Evolutionary conservation across 2,888 invertebrate genomes (phyloP), one percentile per base, ranked within the genome.

Genomic region (Acheta domesticus): DNA sequence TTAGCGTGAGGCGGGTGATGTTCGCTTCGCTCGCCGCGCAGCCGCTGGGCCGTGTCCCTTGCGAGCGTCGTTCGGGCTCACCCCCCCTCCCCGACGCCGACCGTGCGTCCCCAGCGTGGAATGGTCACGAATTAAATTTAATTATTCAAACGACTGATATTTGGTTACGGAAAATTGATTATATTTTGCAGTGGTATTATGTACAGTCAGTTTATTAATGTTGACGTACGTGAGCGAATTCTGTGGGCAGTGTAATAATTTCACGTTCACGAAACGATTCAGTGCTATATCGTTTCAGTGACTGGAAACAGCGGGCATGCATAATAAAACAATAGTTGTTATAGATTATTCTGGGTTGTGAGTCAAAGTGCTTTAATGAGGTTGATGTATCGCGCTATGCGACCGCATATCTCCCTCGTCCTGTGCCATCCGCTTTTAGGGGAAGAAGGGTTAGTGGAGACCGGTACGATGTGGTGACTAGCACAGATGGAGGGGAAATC

Each of bases 151-250:
- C n/a, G 62, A 62, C 14, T 62, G 62, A 62, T 62, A 62, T 62
- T 62, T 62, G 62, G 62, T 62, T 62, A 62, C 62, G 62, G 62
- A 62, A 62, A 62, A 62, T 62, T 62, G 62, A 62, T 62, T 62
- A 62, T 62, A 62, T 62, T 62, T 62, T 62, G n/a, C 62, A 62
- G 62, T n/a, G n/a, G 62, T 62, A 62, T 62, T 62, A 62, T 62
- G 62, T 62, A 62, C 62, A 62, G 62, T 62, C 62, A 0, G 62
- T 62, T 62, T 62, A 62, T 62, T 62, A 62, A 62, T 62, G 62
- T 62, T 62, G 62, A 62, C 62, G n/a, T 62, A 62, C 62, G 62
- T 62, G 62, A 19, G 62, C 14, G 62, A 62, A 62, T 62, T n/a
- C 16, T n/a, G 62, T 62, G n/a, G 62, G 62, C 62, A n/a, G 16